Base-by-base conservation (phyloP, 2,888 invertebrate genomes). In the Zonitis immaculata region DNA sequence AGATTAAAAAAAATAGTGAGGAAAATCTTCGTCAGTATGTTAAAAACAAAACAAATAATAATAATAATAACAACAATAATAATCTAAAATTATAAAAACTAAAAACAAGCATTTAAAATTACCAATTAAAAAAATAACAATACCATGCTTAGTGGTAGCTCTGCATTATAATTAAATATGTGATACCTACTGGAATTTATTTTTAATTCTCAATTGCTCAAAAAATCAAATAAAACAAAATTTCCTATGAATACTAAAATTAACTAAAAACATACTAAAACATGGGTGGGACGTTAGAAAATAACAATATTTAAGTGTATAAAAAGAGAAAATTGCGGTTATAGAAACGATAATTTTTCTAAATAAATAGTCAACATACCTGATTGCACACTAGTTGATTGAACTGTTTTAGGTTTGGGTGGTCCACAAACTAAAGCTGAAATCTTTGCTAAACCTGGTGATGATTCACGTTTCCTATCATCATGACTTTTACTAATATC, bases 391-490 rank as follows among this genome's bases (percentile, higher is more conserved):
- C 43, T 26, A 42, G 53, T 56, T 16, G 58, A 56, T 45, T 54
- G 56, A 16, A 55, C 59, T 50, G 73, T 79, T 74, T 88, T 89
- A 56, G 79, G 83, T 70, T 90, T 90, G 2, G 89, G 89, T 48
- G 90, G 90, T 58, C 90, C 80, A 4, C 90, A 91, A 30, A 91
- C 87, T 53, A 92, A 74, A 20, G 91, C 89, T 7, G 91, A 88
- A 70, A 92, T 91, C 71, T 88, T 85, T 9, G 91, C 91, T 58
- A 92, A 75, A 69, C 91, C 91, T 8, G 91, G 90, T 26, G 90
- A 89, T 28, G 84, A 82, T 69, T 89, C 89, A 51, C 86, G 79
- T 66, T 83, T 83, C 42, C 78, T 77, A 27, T 80, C 77, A 16
- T 71, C 65, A 7, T 75, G 68, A 12, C 73, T 72, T 11, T 71